These are phyloP conservation scores for Drosophila mayri DNA, from an alignment of 1,140 invertebrate genomes.

Conservation along the genomic window DNA sequence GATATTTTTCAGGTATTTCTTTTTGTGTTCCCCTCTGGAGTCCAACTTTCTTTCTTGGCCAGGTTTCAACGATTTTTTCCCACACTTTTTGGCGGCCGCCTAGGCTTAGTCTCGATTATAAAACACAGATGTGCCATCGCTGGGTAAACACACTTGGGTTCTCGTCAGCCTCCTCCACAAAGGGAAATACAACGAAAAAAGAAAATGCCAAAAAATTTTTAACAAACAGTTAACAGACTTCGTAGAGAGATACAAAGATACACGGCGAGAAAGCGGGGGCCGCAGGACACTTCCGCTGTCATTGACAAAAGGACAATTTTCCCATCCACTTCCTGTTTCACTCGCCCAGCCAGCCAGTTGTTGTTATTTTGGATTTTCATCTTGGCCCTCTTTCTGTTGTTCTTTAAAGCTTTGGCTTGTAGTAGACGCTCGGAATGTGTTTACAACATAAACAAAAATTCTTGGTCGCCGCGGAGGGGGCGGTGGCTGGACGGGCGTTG, in stretches of 20 bases:
- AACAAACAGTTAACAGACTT: constrained; percentile 64
- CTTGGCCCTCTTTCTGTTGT: constrained; percentile 19
- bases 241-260: constrained; percentile 25
- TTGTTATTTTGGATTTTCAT: constrained; percentile 35
- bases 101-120: constrained; percentile 67
- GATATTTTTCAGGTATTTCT: not conserved
- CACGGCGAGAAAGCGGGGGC: constrained; percentile 14
- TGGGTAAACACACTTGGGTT: constrained; percentile 59
- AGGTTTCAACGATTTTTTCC: constrained; percentile 43
- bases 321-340: constrained; percentile 5
- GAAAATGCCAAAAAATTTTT: constrained; percentile 52
- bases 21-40: not conserved
- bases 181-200: constrained; percentile 4
- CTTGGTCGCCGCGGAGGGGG: constrained; percentile 1
- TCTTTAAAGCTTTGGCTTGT: constrained; percentile 53
- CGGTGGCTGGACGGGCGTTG: constrained; percentile 3
- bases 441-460: constrained; percentile 66
- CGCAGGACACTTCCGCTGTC: constrained; percentile 25
- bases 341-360: constrained; percentile 3
- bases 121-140: constrained; percentile 73
- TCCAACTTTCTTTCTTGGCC: constrained; percentile 11
- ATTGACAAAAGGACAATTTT: constrained; percentile 67
- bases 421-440: constrained; percentile 59
- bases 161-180: constrained; percentile 36
- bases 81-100: constrained; percentile 25